Percentiles rank a stretch among this genome's conserved stretches.
phyloP scores from a whole-genome alignment of 1,140 invertebrate species.

The Hestina assimilis region DNA sequence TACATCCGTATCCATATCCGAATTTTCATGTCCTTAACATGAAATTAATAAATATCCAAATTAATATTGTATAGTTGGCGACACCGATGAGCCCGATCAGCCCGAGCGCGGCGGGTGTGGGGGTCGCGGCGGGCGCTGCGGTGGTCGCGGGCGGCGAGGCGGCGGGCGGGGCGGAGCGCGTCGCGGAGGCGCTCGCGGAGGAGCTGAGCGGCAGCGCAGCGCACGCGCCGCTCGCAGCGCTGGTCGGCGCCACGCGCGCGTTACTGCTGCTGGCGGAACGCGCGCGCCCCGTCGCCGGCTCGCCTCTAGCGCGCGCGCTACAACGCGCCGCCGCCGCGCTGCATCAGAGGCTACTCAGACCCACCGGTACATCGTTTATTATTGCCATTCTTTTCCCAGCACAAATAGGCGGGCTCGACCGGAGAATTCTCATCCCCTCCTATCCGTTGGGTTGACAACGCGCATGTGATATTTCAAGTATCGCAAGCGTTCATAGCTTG shows the following conservation, averaged over 20 bases:
- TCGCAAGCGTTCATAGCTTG: no score
- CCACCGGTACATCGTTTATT: slow-evolving; percentile 36
- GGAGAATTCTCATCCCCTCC: no score
- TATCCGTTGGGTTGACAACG: no score
- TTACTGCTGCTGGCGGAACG: slow-evolving; percentile 39
- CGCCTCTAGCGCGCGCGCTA: slow-evolving; percentile 21
- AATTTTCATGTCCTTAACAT: no score
- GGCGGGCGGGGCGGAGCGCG: slow-evolving; percentile 30
- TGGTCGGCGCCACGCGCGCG: slow-evolving; percentile 45
- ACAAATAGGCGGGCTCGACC: no score
- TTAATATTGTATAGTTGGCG: not conserved
- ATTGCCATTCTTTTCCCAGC: no score
- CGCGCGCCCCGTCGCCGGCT: slow-evolving; percentile 26
- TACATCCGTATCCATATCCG: no score
- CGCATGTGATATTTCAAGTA: no score
- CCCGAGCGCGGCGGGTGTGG: slow-evolving; percentile 10
- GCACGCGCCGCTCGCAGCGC: slow-evolving; percentile 29
- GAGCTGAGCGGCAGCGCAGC: slow-evolving; percentile 34
- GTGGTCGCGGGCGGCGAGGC: slow-evolving; percentile 22
- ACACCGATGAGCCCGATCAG: slow-evolving; percentile 23
- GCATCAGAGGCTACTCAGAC: slow-evolving; percentile 38
- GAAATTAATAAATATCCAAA: no score
- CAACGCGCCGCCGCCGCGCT: slow-evolving; percentile 37
- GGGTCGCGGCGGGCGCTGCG: slow-evolving; percentile 12
- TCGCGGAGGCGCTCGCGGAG: slow-evolving; percentile 44